phyloP scores from a whole-genome alignment of 1,140 invertebrate species.

The Diorhabda elongata region DNA sequence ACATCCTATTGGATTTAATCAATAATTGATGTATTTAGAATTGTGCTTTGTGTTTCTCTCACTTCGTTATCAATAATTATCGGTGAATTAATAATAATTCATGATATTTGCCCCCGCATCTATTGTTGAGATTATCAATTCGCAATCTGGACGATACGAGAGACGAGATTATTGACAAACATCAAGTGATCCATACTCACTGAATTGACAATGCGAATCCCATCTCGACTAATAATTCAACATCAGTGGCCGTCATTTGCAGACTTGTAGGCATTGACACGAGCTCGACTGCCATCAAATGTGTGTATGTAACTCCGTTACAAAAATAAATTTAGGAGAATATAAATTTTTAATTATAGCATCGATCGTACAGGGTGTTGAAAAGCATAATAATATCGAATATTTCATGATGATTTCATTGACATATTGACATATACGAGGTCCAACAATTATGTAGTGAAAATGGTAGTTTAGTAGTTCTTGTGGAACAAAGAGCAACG shows the following conservation, averaged over 20 bases:
- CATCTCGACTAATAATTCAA: constrained; percentile 8
- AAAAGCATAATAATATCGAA: too few species aligned
- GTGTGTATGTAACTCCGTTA: too few species aligned
- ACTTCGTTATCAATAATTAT: constrained; percentile 3
- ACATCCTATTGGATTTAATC: background rate
- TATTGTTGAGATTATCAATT: constrained; percentile 10
- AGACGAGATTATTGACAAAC: constrained; percentile 10
- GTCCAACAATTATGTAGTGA: too few species aligned
- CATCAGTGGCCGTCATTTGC: constrained; percentile 4
- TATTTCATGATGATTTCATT: too few species aligned
- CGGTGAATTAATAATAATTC: constrained; percentile 7
- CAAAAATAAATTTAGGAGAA: too few species aligned
- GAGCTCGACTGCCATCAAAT: too few species aligned
- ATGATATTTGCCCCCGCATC: background rate
- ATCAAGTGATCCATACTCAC: constrained; percentile 7
- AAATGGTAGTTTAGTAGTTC: too few species aligned
- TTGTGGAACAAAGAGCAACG: too few species aligned
- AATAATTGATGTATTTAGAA: background rate
- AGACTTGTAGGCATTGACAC: background rate
- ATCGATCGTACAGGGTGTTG: too few species aligned
- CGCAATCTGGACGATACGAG: background rate
- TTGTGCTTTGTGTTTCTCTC: background rate
- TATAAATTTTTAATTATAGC: too few species aligned
- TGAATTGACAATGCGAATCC: background rate
- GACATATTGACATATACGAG: too few species aligned